Evolutionary conservation across 2,797 vertebrate species (phyloP).

Genomic region (Pipistrellus pipistrellus): DNA sequence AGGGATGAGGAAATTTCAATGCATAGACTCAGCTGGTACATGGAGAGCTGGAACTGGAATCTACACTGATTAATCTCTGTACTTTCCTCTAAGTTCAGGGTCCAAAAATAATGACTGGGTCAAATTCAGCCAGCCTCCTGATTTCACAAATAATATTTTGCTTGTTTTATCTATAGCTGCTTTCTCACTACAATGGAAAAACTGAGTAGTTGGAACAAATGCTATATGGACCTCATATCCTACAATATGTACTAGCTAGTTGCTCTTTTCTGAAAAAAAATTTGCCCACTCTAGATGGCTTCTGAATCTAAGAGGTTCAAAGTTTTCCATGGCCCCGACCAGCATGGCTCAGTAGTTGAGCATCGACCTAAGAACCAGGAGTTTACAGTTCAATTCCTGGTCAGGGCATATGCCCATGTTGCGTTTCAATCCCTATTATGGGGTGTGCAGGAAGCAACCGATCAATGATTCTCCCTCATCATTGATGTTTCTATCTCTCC

Average conservation of each 20-base stretch:
- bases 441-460: too few relatives aligned
- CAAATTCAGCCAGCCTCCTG: background rate
- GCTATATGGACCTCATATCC: background rate
- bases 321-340: background rate
- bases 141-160: background rate
- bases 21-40: background rate
- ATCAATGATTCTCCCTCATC: too few relatives aligned
- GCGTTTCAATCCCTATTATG: too few relatives aligned
- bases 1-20: background rate
- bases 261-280: background rate
- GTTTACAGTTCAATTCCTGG: too few relatives aligned
- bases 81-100: background rate
- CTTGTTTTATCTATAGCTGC: background rate
- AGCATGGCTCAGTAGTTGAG: too few relatives aligned
- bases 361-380: too few relatives aligned
- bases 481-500: too few relatives aligned
- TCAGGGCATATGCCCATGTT: too few relatives aligned
- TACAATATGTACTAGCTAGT: background rate
- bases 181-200: background rate
- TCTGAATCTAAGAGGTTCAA: background rate
- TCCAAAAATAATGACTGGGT: background rate
- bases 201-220: too few relatives aligned
- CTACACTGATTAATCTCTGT: background rate
- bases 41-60: background rate
- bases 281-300: background rate